Evolutionary conservation across 2,888 invertebrate genomes (phyloP).

Genomic region (Trilocha varians): DNA sequence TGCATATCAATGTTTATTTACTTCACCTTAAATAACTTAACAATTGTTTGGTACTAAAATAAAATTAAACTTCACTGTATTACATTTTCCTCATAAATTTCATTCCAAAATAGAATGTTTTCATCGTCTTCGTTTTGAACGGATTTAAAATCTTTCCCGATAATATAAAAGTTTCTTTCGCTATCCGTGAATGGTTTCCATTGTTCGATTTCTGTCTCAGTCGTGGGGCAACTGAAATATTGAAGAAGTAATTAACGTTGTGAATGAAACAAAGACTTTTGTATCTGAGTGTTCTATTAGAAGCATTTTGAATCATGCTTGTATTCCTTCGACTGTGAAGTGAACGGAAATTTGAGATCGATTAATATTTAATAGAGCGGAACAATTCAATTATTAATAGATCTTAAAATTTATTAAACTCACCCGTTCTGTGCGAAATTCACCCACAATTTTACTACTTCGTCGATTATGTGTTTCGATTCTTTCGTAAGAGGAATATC

Average conservation of each 20-base stretch:
- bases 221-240: constrained; percentile 51
- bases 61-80: not conserved
- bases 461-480: constrained; percentile 33
- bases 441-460: constrained; percentile 46
- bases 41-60: not conserved
- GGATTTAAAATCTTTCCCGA: constrained; percentile 39
- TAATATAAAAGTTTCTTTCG: constrained; percentile 39
- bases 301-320: not conserved
- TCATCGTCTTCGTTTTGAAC: constrained; percentile 27
- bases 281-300: not conserved
- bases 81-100: constrained; percentile 36
- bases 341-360: not conserved
- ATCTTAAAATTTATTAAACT: constrained; percentile 13
- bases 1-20: not conserved
- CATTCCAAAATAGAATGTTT: constrained; percentile 51
- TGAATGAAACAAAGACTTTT: not conserved
- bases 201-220: constrained; percentile 18
- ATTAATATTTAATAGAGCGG: not conserved
- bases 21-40: not conserved
- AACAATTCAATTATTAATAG: not conserved
- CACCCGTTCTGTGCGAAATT: constrained; percentile 56
- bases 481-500: constrained; percentile 47
- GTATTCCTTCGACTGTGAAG: not conserved
- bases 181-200: constrained; percentile 50
- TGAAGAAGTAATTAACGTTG: constrained; percentile 2